Evolutionary conservation across 2,888 invertebrate genomes (phyloP).

Genomic region (Lasioglossum figueresi): DNA sequence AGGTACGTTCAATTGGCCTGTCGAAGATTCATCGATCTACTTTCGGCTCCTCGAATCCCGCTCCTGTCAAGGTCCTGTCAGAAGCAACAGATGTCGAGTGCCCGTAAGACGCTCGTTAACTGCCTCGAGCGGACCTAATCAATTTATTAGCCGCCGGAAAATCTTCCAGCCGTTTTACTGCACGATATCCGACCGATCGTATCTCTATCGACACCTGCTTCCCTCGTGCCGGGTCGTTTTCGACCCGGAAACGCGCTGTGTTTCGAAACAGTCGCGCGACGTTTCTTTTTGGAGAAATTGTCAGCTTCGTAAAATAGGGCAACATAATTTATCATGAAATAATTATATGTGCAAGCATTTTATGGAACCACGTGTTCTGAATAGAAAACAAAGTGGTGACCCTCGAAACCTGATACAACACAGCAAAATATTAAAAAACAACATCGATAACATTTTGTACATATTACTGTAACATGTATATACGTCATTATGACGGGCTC

Average conservation of each 20-base stretch:
- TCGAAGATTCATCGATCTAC: constrained; percentile 46
- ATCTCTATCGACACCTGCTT: not conserved
- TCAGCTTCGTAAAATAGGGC: not conserved
- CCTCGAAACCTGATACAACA: too few relatives aligned
- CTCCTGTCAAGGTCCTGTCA: constrained; percentile 39
- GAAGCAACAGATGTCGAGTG: constrained; percentile 55
- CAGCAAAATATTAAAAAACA: too few relatives aligned
- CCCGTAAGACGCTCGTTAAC: not conserved
- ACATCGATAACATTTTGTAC: too few relatives aligned
- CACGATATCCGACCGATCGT: not conserved
- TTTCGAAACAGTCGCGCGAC: not conserved
- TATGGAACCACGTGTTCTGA: too few relatives aligned
- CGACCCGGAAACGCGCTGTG: not conserved
- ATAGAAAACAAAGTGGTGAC: too few relatives aligned
- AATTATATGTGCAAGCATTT: too few relatives aligned
- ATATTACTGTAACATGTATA: too few relatives aligned
- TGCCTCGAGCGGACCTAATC: not conserved
- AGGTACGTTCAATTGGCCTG: constrained; percentile 41
- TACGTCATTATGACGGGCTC: too few relatives aligned
- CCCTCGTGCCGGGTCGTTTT: not conserved
- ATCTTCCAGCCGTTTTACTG: not conserved
- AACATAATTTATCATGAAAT: too few relatives aligned
- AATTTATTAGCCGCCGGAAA: constrained; percentile 7
- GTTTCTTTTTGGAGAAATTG: not conserved
- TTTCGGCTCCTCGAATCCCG: constrained; percentile 17